phyloP scores from a whole-genome alignment of 37 sponge, comb jelly and placozoan species.

The Sycon ciliatum region DNA sequence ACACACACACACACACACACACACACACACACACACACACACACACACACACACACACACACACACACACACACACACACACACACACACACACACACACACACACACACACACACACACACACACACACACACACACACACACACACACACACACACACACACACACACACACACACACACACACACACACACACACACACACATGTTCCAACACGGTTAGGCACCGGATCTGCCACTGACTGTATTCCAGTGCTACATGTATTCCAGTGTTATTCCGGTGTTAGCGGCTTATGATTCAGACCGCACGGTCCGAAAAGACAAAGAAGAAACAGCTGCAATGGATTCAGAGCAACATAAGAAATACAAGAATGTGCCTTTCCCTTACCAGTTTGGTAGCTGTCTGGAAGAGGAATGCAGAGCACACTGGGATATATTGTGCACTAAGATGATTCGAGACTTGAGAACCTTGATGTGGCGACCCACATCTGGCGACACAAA shows the following conservation, averaged over 20 bases:
- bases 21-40: slow-evolving; percentile 15
- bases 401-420: slow-evolving; percentile 72
- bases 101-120: slow-evolving; percentile 21
- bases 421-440: slow-evolving; percentile 74
- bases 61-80: slow-evolving; percentile 24
- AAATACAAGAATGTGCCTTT: too few species aligned
- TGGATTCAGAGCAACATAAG: too few species aligned
- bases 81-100: slow-evolving; percentile 24
- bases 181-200: slow-evolving; percentile 23
- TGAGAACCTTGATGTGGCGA: slow-evolving; percentile 60
- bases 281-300: too few species aligned
- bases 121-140: slow-evolving; percentile 24
- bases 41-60: slow-evolving; percentile 24
- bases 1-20: slow-evolving; percentile 21
- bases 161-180: slow-evolving; percentile 23
- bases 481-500: too few species aligned
- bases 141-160: slow-evolving; percentile 24
- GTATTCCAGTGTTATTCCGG: too few species aligned
- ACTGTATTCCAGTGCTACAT: too few species aligned
- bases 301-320: too few species aligned
- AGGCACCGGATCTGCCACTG: too few species aligned
- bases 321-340: too few species aligned
- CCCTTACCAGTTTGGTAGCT: slow-evolving; percentile 86
- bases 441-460: slow-evolving; percentile 36
- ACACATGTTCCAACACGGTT: too few species aligned